Base-by-base conservation (phyloP, 2,113 vertebrate species). In the Nansenia antarctica region DNA sequence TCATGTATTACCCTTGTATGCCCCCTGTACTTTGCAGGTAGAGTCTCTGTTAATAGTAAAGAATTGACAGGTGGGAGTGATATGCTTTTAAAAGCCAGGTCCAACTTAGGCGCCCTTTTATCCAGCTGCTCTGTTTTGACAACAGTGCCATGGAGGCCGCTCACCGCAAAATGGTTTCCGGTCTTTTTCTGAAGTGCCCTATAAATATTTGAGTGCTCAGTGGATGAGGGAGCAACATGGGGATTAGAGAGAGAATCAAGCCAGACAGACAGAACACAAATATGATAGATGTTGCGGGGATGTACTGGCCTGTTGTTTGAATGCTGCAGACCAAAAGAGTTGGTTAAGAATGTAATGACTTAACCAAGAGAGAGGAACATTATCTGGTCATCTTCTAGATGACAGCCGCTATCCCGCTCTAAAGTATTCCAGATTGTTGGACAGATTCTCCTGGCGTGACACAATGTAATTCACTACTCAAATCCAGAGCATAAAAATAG, bases 141-240 rank as follows among this genome's bases (percentile, higher is more conserved):
- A 53, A 64, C 57, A 66, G 61, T 71, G 73, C 79, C 60, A 64
- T 47, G 47, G 49, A 78, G 61, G 74, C 72, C 62, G 49, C 37
- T 12, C 20, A 64, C 63, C 66, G 65, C 55, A 62, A 69, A 78
- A 86, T 68, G 63, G 24, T 49, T 47, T 47, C 18, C 18, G 45
- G 45, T 49, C 15, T 20, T 49, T 49, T 54, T 76, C 68, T 72
- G 68, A 74, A 82, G 79, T 63, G 39, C 29, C 54, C 37, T 59
- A 84, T 87, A 57, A 84, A 87, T 82, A 85, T 86, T 81, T 88
- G 71, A 88, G 27, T 12, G 32, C 42, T 24, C 11, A 7, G 30
- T 9, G 6, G n/a, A 20, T 35, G 18, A n/a, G 47, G 27, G 37
- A 47, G n/a, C 37, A 35, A 9, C 62, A 59, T 14, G 27, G 55